These are phyloP conservation scores for Agonopterix subpropinquella DNA, from an alignment of 2,888 invertebrate genomes.

Conservation along the genomic window DNA sequence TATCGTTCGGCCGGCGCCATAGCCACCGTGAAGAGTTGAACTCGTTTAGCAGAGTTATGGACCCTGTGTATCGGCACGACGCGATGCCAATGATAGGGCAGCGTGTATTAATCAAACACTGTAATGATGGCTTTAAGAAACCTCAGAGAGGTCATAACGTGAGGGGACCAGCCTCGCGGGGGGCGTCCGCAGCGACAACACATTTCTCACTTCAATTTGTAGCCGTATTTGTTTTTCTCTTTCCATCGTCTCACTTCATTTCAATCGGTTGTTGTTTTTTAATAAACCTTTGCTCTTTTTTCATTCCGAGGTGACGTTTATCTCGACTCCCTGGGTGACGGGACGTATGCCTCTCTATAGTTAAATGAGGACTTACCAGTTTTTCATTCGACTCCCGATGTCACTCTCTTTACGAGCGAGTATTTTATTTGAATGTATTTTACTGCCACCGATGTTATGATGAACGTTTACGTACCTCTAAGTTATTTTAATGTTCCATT, in stretches of 20 bases:
- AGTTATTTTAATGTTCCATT: constrained; percentile 58
- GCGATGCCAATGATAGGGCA: constrained; percentile 48
- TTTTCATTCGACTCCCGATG: constrained; percentile 61
- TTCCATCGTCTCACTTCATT: constrained; percentile 59
- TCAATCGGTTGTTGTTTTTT: constrained; percentile 58
- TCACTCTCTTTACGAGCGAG: constrained; percentile 66
- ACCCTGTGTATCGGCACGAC: constrained; percentile 35
- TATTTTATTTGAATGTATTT: constrained; percentile 68
- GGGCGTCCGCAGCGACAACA: constrained; percentile 56
- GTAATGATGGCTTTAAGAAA: constrained; percentile 44
- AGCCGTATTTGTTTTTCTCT: constrained; percentile 58
- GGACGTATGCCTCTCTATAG: constrained; percentile 43
- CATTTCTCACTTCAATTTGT: constrained; percentile 72
- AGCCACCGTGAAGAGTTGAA: constrained; percentile 39
- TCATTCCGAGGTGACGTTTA: constrained; percentile 72
- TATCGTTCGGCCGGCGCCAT: constrained; percentile 23
- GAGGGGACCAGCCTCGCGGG: constrained; percentile 42
- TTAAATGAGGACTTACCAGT: constrained; percentile 67
- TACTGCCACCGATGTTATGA: constrained; percentile 68
- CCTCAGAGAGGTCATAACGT: constrained; percentile 23
- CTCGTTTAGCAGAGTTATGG: constrained; percentile 61
- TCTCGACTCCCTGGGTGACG: constrained; percentile 64
- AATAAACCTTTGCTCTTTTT: constrained; percentile 57
- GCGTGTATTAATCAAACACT: constrained; percentile 51
- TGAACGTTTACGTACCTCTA: constrained; percentile 54